Conservation (phyloP, 2,888 invertebrate genomes). For the Lycophotia porphyrea region DNA sequence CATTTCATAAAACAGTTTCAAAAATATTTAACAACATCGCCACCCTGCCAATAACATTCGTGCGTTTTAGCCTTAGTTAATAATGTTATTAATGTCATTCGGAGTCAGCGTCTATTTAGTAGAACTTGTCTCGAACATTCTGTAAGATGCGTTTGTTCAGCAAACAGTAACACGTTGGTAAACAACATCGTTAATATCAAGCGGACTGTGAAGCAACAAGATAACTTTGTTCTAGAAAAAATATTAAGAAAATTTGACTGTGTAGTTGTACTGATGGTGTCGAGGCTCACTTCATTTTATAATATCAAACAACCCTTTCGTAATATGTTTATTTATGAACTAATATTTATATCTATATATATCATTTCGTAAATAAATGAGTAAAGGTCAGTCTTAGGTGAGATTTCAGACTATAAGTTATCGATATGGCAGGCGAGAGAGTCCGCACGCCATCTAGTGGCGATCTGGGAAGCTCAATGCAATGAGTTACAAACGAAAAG, state of each 20-base stretch:
- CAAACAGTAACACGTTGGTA: neutral
- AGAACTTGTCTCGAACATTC: neutral
- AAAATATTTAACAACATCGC: neutral
- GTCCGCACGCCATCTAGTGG: neutral
- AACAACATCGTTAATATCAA: slow-evolving; percentile 13
- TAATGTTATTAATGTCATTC: neutral
- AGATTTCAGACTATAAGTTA: neutral
- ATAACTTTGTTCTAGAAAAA: neutral
- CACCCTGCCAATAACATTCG: neutral
- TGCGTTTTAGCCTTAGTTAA: neutral
- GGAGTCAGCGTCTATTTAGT: neutral
- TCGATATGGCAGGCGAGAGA: neutral
- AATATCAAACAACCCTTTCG: neutral
- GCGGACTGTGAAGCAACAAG: neutral
- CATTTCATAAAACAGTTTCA: neutral
- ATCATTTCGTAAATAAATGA: neutral
- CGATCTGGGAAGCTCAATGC: neutral
- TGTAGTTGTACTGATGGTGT: neutral
- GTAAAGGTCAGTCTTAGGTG: neutral
- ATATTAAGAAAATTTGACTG: too few relatives aligned
- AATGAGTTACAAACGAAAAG: neutral
- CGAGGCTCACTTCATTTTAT: neutral
- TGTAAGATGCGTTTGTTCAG: neutral
- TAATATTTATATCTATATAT: neutral
- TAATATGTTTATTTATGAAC: neutral